Base-by-base conservation (phyloP, 2,888 invertebrate species). In the Tiliacea citrago region DNA sequence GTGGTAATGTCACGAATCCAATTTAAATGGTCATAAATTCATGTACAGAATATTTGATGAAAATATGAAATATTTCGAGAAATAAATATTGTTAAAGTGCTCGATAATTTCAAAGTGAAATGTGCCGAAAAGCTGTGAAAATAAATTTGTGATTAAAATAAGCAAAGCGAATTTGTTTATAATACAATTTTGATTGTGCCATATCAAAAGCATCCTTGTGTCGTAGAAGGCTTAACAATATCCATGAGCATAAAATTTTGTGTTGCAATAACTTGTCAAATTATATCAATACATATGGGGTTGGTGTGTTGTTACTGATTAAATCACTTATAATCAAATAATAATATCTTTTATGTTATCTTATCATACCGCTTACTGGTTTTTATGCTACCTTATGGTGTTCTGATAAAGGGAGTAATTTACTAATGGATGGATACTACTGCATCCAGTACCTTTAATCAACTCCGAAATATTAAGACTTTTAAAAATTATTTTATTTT, bases 61-160 rank as follows among this genome's bases (percentile, higher is more conserved):
- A 39, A 39, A 39, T 39, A 39, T 39, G 65, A 73, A 62, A 70
- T 77, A 86, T 79, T 78, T 81, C 60, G 42, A 78, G 49, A 65
- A 73, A 79, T 39, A 39, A 39, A 39, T 39, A 39, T 39, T 39
- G 39, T 71, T 55, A 51, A 66, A 55, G 77, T 77, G 81, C 75
- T 82, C 53, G 45, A 66, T 67, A 81, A 84, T 77, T 73, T 76
- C 42, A 61, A 72, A 60, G 58, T 85, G 74, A 73, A 77, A 84
- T 47, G 84, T 88, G 88, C 85, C 73, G 58, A 79, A 82, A 88
- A 88, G 88, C 88, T 76, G 76, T 83, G 75, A 79, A 71, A 80
- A 79, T 69, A 87, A 82, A 82, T 69, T 73, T 55, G 75, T 85
- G 84, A 84, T 75, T 47, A 72, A 79, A 77, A 84, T 83, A 88